Percentiles rank a stretch among this genome's conserved stretches.
phyloP scores from a whole-genome alignment of 2,113 vertebrate species.

The Steatornis caripensis region DNA sequence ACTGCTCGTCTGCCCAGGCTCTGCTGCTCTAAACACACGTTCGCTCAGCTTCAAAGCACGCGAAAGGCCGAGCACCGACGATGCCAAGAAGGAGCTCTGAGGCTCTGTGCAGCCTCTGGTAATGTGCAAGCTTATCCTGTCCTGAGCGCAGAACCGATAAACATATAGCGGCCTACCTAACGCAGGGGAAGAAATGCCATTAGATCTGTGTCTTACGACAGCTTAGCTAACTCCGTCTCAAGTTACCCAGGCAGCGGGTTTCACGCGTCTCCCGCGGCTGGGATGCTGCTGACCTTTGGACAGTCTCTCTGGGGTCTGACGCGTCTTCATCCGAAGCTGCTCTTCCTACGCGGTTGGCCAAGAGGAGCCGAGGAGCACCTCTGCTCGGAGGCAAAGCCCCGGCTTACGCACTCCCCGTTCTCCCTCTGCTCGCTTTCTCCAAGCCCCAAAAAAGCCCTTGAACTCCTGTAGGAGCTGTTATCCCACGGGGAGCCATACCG shows the following conservation, averaged over 20 bases:
- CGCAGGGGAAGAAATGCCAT: neutral
- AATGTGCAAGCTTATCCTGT: neutral
- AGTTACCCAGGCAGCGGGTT: neutral
- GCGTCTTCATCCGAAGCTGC: neutral
- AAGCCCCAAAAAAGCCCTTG: neutral
- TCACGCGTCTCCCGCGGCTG: neutral
- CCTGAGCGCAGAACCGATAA: conserved; percentile 1
- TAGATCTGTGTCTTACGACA: neutral
- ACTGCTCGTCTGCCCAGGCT: neutral
- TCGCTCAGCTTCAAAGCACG: neutral
- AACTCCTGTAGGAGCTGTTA: neutral
- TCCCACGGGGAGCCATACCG: neutral
- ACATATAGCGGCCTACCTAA: neutral
- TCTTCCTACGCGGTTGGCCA: neutral
- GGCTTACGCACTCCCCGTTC: neutral
- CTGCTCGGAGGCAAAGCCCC: neutral
- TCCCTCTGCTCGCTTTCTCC: neutral
- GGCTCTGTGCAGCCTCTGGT: neutral
- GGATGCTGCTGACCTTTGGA: neutral
- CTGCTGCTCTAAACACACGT: fast-evolving
- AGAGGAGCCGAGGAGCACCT: neutral
- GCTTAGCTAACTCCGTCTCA: conserved; percentile 9
- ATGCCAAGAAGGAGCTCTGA: neutral
- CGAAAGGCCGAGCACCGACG: fast-evolving
- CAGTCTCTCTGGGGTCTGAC: neutral